phyloP scores from a whole-genome alignment of 2,888 invertebrate genomes.

The Dicranocentrus wangi region DNA sequence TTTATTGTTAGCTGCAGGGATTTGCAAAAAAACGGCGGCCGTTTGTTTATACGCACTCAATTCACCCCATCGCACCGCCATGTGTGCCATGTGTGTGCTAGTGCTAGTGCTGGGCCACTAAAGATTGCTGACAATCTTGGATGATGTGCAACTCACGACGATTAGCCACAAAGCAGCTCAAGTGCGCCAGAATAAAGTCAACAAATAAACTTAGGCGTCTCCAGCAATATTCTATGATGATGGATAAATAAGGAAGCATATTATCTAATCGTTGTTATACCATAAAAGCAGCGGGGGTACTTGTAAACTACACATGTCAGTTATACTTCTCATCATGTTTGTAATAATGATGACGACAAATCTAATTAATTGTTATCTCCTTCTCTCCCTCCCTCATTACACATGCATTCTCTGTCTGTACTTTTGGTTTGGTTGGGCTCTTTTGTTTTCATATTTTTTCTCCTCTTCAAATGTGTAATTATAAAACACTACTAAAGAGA shows the following conservation, averaged over 20 bases:
- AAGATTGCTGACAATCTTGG: background rate
- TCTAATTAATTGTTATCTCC: constrained; percentile 21
- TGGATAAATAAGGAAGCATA: constrained; percentile 39
- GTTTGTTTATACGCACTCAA: too few species aligned
- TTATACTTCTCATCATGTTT: background rate
- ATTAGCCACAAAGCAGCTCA: constrained; percentile 15
- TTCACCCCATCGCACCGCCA: background rate
- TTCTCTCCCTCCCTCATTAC: too few species aligned
- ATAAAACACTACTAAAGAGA: too few species aligned
- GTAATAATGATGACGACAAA: constrained; percentile 25
- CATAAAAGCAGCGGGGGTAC: background rate
- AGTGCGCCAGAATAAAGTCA: too few species aligned
- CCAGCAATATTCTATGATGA: constrained; percentile 33
- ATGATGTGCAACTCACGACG: constrained; percentile 5
- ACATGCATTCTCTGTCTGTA: too few species aligned
- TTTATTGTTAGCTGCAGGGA: background rate
- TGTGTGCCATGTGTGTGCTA: background rate
- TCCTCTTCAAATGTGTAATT: too few species aligned
- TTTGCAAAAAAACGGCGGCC: background rate
- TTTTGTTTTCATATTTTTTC: background rate
- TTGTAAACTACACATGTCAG: background rate
- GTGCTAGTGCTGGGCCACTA: background rate
- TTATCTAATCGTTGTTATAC: background rate
- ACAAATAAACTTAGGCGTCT: constrained; percentile 49
- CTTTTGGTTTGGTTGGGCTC: background rate